Evolutionary conservation across 1,140 invertebrate species (phyloP).

Genomic region (Drosophila chauvacae): DNA sequence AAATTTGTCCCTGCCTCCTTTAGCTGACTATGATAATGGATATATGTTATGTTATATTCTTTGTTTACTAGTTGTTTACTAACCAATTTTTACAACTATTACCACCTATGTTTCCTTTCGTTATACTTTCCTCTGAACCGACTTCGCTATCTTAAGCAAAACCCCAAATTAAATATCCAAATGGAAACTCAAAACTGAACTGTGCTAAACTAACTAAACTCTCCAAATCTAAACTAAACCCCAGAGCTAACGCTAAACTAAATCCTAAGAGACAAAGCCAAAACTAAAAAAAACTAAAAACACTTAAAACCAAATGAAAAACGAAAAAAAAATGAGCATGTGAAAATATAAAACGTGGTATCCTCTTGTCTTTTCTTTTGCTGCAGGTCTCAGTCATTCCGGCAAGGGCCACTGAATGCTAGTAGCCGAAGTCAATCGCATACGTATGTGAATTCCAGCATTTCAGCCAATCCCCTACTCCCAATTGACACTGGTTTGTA

Average conservation of each 20-base stretch:
- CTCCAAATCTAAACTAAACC: conserved; percentile 24
- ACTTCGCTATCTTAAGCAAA: conserved; percentile 23
- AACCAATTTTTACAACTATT: conserved; percentile 7
- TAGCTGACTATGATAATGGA: conserved; percentile 21
- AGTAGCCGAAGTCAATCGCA: conserved; percentile 85
- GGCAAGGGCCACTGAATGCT: conserved; percentile 88
- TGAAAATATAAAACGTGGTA: conserved; percentile 84
- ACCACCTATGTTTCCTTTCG: conserved; percentile 3
- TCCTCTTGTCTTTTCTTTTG: conserved; percentile 89
- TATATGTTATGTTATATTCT: conserved; percentile 18
- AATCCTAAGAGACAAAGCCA: conserved; percentile 30
- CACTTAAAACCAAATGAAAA: conserved; percentile 20
- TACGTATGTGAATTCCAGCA: conserved; percentile 88
- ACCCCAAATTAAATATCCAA: conserved; percentile 20
- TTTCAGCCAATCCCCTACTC: conserved; percentile 93
- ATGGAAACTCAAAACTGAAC: conserved; percentile 23
- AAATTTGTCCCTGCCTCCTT: background rate
- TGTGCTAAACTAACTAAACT: conserved; percentile 53
- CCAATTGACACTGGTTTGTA: conserved; percentile 90
- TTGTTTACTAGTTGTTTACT: conserved; percentile 25
- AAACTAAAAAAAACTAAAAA: conserved; percentile 24
- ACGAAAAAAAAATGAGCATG: conserved; percentile 67
- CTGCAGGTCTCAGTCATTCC: conserved; percentile 94
- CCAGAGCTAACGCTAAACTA: conserved; percentile 30
- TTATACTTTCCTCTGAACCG: conserved; percentile 29